Conservation (phyloP, 2,113 vertebrate genomes). For the Macaca fascicularis region DNA sequence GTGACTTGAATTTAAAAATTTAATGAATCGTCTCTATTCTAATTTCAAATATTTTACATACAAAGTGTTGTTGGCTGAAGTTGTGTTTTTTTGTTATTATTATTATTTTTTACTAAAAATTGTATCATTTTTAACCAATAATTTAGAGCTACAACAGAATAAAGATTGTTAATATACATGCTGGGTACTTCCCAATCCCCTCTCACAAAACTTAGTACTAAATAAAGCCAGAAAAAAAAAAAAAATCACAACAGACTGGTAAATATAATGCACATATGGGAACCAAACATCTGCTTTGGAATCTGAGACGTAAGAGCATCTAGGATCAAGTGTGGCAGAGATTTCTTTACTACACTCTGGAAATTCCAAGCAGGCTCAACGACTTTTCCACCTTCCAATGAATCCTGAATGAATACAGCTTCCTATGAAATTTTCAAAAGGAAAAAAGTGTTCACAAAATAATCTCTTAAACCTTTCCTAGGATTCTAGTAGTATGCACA, state of each 20-base stretch:
- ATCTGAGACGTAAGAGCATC: background rate
- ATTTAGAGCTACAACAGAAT: background rate
- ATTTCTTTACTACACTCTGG: slow-evolving; percentile 37
- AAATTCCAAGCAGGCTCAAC: slow-evolving; percentile 52
- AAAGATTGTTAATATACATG: background rate
- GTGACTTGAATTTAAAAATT: slow-evolving; percentile 38
- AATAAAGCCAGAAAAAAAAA: slow-evolving; percentile 49
- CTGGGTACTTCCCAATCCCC: background rate
- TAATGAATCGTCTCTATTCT: slow-evolving; percentile 31
- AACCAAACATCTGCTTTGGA: slow-evolving; percentile 16
- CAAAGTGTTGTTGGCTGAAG: slow-evolving; percentile 15
- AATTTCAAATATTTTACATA: slow-evolving; percentile 58
- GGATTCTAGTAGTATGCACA: slow-evolving; percentile 14
- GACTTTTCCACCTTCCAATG: slow-evolving; percentile 13
- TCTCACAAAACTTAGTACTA: slow-evolving; percentile 41
- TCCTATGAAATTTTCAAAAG: slow-evolving; percentile 4
- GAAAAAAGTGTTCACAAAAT: background rate
- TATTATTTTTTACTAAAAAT: background rate
- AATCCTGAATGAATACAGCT: slow-evolving; percentile 35
- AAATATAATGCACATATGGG: background rate
- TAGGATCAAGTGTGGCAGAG: background rate
- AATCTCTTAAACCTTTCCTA: slow-evolving; percentile 20
- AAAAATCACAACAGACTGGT: background rate
- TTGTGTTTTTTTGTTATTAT: background rate
- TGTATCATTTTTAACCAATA: background rate